Evolutionary conservation across 2,888 invertebrate genomes (phyloP).

Genomic region (Melieria crassipennis): DNA sequence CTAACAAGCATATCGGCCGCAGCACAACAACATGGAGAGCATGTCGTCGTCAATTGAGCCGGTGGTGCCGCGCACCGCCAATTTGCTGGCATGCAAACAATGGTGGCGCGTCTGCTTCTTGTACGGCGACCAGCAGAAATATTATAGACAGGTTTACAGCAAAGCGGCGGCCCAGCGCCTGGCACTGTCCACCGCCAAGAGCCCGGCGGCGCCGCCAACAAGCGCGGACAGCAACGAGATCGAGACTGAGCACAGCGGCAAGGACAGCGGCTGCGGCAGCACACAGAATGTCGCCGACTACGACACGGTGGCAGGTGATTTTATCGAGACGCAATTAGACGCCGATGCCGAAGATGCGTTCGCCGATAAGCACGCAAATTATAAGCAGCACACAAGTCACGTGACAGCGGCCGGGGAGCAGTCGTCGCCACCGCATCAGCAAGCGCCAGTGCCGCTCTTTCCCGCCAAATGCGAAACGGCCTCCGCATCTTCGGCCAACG

Average conservation of each 20-base stretch:
- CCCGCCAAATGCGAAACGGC: constrained; percentile 52
- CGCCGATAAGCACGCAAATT: constrained; percentile 33
- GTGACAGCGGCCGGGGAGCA: constrained; percentile 34
- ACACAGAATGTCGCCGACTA: constrained; percentile 38
- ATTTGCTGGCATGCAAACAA: constrained; percentile 84
- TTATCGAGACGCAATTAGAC: constrained; percentile 47
- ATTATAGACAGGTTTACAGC: constrained; percentile 84
- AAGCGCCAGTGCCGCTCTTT: constrained; percentile 51
- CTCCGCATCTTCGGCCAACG: constrained; percentile 14
- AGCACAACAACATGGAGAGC: constrained; percentile 55
- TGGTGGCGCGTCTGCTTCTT: constrained; percentile 93
- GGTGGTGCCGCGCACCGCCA: constrained; percentile 70
- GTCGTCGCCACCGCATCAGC: constrained; percentile 14
- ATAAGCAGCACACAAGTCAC: constrained; percentile 35
- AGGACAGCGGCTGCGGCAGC: constrained; percentile 43
- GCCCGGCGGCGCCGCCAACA: constrained; percentile 30
- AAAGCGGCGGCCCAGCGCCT: constrained; percentile 68
- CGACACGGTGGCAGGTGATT: constrained; percentile 46
- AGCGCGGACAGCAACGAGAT: constrained; percentile 44
- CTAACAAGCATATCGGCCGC: constrained; percentile 14
- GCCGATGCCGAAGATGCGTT: constrained; percentile 38
- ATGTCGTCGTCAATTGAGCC: constrained; percentile 61
- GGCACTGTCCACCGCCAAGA: constrained; percentile 56
- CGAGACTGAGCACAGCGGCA: constrained; percentile 31
- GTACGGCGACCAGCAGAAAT: constrained; percentile 86